Base-by-base conservation (phyloP, 2,888 invertebrate species). In the Andrena praecox region DNA sequence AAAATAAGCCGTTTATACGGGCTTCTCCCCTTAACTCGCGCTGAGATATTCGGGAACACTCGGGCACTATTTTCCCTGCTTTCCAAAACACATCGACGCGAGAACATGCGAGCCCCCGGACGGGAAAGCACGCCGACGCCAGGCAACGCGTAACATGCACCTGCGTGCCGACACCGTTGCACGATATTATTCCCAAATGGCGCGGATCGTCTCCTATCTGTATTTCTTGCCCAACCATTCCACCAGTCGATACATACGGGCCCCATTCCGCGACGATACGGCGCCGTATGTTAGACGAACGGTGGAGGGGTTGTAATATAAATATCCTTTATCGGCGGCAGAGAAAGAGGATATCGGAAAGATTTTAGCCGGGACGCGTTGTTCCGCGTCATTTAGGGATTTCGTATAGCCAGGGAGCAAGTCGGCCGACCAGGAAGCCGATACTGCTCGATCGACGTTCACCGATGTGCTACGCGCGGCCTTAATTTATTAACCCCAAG, bases 371-470 rank as follows among this genome's bases (percentile, higher is more conserved):
- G 50, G 48, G 35, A 42, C 69, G 66, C 77, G 67, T 81, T 83
- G 70, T 83, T 81, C 74, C 74, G 59, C 73, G 67, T 71, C 74
- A 64, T 82, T 83, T 83, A 56, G 70, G 27, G 62, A 52, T 74
- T 70, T 74, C 70, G 73, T 42, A n/a, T 6, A n/a, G 10, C 24
- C 10, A 1, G 56, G 67, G 63, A 48, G 62, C 50, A 48, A 48
- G 8, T 24, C 29, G 75, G 7, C 48, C 42, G 69, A 4, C 24
- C n/a, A 27, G 27, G 16, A 24, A 42, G n/a, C 27, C 54, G 64
- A 79, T 66, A 70, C 48, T 33, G 54, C 52, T 52, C 12, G 75
- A 35, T 59, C 33, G 52, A 16, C 20, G 54, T 54, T 31, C 42
- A 33, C 27, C 54, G 20, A 12, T n/a, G 54, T 7, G 16, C 54